Percentiles rank a stretch among this genome's conserved stretches.
Conservation (phyloP, 1,140 invertebrate genomes). For the Orussus abietinus region DNA sequence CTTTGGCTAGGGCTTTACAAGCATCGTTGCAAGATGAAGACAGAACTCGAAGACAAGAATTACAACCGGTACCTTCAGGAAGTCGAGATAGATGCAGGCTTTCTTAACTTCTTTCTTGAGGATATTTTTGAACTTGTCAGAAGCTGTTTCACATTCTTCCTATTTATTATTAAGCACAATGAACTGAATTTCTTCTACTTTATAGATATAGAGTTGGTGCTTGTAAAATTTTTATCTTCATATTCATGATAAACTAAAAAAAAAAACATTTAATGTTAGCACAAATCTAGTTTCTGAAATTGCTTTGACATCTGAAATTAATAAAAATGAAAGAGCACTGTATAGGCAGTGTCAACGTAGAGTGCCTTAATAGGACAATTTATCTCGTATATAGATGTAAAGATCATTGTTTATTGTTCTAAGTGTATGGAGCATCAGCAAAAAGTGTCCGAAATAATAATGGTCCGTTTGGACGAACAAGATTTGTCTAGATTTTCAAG, state of each 20-base stretch:
- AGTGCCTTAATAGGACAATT: conserved; percentile 28
- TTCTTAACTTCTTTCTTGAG: conserved; percentile 37
- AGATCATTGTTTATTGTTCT: too few species aligned
- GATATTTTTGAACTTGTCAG: not conserved
- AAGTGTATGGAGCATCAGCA: too few species aligned
- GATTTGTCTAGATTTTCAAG: conserved; percentile 1
- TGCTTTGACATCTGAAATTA: too few species aligned
- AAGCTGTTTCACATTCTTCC: too few species aligned
- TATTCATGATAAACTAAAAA: too few species aligned
- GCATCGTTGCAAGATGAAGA: conserved; percentile 65
- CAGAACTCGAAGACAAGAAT: conserved; percentile 28
- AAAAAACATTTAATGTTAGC: too few species aligned
- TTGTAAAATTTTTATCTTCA: too few species aligned
- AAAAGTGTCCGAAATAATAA: conserved; percentile 6
- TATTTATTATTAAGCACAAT: too few species aligned
- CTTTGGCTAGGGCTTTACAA: conserved; percentile 75
- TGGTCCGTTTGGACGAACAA: conserved; percentile 3
- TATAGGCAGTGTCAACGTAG: conserved; percentile 17
- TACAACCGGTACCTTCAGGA: conserved; percentile 40
- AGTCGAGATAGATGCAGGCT: conserved; percentile 53
- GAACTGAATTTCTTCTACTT: too few species aligned
- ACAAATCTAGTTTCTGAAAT: too few species aligned
- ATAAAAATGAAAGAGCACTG: conserved; percentile 10
- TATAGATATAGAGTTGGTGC: too few species aligned
- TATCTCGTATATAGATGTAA: too few species aligned